These are phyloP conservation scores for Pantherophis vulpinus DNA, from an alignment of 2,797 vertebrate genomes.

Conservation along the genomic window DNA sequence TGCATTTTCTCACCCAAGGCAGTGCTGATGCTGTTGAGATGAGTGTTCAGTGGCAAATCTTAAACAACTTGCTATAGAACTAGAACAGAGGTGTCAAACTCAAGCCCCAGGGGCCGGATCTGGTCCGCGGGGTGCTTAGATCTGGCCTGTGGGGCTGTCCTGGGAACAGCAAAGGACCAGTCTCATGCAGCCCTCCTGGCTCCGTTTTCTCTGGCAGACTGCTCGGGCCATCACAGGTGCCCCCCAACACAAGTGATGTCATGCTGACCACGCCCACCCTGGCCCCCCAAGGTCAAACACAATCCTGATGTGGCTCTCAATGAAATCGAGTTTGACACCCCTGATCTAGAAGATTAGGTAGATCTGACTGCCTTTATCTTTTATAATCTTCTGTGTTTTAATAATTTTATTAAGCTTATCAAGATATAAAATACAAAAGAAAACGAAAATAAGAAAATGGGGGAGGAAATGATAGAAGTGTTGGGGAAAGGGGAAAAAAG, in stretches of 20 bases:
- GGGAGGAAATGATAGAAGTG: background rate
- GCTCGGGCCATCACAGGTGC: too few relatives aligned
- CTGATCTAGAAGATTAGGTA: background rate
- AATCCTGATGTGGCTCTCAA: too few relatives aligned
- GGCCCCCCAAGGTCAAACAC: too few relatives aligned
- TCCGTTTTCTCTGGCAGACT: too few relatives aligned
- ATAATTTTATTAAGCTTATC: background rate
- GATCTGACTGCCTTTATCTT: background rate
- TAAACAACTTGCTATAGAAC: background rate
- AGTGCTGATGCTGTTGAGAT: background rate
- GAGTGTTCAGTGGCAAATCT: background rate
- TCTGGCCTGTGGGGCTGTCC: too few relatives aligned
- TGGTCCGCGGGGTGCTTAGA: too few relatives aligned
- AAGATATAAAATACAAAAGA: background rate
- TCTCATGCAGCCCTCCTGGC: too few relatives aligned
- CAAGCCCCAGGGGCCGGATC: too few relatives aligned
- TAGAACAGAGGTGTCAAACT: background rate
- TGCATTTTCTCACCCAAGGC: background rate
- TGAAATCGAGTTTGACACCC: too few relatives aligned
- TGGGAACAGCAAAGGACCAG: too few relatives aligned
- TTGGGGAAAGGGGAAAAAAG: background rate
- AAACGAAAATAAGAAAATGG: background rate
- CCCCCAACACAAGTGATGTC: too few relatives aligned
- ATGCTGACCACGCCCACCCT: too few relatives aligned
- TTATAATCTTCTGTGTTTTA: background rate